Conservation (phyloP, 2,113 vertebrate species). For the Ophiodon elongatus region DNA sequence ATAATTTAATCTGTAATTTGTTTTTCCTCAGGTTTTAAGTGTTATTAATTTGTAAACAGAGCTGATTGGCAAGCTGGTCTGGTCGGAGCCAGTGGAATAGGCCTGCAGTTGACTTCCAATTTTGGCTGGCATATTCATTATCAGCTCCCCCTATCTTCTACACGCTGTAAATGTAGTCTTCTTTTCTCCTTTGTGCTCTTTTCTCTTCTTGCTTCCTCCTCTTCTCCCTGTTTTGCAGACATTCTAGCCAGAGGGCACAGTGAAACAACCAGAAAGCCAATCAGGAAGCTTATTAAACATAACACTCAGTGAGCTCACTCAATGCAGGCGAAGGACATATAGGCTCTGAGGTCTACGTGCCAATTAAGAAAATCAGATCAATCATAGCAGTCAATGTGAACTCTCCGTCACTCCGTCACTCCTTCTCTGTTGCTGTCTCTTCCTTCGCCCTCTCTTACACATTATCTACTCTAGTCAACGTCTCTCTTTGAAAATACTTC, state of each 20-base stretch:
- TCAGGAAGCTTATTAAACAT: constrained; percentile 78
- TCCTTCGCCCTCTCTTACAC: constrained; percentile 14
- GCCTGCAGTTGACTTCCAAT: no score
- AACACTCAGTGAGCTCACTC: constrained; percentile 70
- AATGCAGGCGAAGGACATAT: constrained; percentile 67
- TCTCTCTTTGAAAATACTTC: constrained; percentile 46
- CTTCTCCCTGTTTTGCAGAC: constrained; percentile 41
- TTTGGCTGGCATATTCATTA: not conserved
- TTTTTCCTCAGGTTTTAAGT: no score
- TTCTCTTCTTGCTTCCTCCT: not conserved
- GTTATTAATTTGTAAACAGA: no score
- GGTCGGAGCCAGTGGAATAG: no score
- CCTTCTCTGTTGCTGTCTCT: not conserved
- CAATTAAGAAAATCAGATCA: constrained; percentile 78
- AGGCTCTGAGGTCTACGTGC: constrained; percentile 61
- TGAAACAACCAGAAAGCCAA: constrained; percentile 69
- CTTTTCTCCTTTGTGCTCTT: not conserved
- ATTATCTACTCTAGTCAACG: constrained; percentile 47
- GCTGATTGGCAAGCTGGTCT: no score
- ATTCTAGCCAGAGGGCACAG: constrained; percentile 70
- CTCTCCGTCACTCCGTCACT: constrained; percentile 13
- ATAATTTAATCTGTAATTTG: no score
- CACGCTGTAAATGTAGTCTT: not conserved
- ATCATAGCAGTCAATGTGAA: constrained; percentile 62
- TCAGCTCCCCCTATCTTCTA: not conserved